Base-by-base conservation (phyloP, 2,888 invertebrate species). In the Drosophila mercatorum region DNA sequence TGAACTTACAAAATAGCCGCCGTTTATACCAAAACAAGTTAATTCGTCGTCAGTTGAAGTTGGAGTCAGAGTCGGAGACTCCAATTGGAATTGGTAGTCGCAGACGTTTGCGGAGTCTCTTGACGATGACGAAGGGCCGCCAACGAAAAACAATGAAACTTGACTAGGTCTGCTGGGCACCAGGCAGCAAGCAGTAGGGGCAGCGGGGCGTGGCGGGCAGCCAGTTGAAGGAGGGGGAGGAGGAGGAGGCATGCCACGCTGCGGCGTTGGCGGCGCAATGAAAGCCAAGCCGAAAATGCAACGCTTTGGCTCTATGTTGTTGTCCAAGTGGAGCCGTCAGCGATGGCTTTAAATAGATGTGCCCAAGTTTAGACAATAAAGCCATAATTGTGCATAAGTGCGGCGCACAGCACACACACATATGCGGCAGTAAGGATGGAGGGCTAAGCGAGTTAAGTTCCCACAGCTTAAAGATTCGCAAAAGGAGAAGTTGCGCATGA, bases 1-100 rank as follows among this genome's bases (percentile, higher is more conserved):
- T 90, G 90, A 90, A 91, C 90, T 90, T 87, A 89, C 88, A 90
- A 90, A 90, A 91, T 91, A 90, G 91, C 90, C 91, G 90, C 91
- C 88, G 80, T 90, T 91, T 90, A 91, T 90, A 89, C 90, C 90
- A 90, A 90, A 90, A 90, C 90, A 90, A 90, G 90, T 91, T 91
- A 90, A 91, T 90, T 90, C 91, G 90, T 85, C 78, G 76, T 68
- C 72, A 69, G 67, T 64, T 31, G 55, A 43, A 46, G 47, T 17
- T 17, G 17, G 60, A 79, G 55, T 38, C 38, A 47, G 52, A 49
- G 49, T 5, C 31, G 49, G 49, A n/a, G 49, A 53, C 43, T 82
- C 59, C 69, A 71, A 34, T 40, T 41, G 38, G 58, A 62, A 28
- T 59, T 75, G 71, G 55, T 80, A 67, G 78, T 60, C 74, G 40